phyloP scores from a whole-genome alignment of 2,888 invertebrate species.

The Scaptomyza caliginosa region DNA sequence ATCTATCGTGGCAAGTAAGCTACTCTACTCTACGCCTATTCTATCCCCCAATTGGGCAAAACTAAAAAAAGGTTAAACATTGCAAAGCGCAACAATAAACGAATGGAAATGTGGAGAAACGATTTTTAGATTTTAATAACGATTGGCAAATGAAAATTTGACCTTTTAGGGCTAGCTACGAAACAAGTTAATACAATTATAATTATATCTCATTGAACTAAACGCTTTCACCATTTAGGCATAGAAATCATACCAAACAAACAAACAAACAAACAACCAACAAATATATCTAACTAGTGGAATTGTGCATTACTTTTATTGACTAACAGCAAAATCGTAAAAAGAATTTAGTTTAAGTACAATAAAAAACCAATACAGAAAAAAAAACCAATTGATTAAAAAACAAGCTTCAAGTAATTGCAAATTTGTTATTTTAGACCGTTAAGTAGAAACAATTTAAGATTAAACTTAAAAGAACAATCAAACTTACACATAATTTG shows the following conservation, averaged over 20 bases:
- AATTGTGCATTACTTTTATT: constrained; percentile 70
- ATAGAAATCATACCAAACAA: constrained; percentile 39
- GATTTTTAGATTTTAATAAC: constrained; percentile 70
- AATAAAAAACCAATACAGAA: too few species aligned
- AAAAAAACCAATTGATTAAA: constrained; percentile 15
- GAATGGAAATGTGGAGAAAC: constrained; percentile 39
- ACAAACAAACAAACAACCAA: constrained; percentile 25
- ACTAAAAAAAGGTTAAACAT: constrained; percentile 79
- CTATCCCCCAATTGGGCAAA: constrained; percentile 5
- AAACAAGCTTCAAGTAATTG: constrained; percentile 50
- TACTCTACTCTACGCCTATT: not conserved
- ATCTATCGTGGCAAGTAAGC: constrained; percentile 95
- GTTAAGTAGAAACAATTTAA: constrained; percentile 60
- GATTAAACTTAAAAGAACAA: constrained; percentile 25
- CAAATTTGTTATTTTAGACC: constrained; percentile 68
- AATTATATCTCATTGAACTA: constrained; percentile 42
- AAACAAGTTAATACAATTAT: constrained; percentile 35
- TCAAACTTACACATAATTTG: constrained; percentile 45
- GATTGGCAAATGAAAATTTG: constrained; percentile 36
- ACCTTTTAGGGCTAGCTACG: constrained; percentile 17
- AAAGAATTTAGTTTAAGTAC: constrained; percentile 63
- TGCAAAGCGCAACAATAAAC: constrained; percentile 81
- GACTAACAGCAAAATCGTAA: constrained; percentile 40
- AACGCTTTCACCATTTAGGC: constrained; percentile 57
- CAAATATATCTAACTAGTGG: constrained; percentile 60